A percentile compares a stretch with the other conserved stretches of the same genome.
Conservation (phyloP, 2,797 vertebrate species). For the Ctenochaetus hawaiiensis region DNA sequence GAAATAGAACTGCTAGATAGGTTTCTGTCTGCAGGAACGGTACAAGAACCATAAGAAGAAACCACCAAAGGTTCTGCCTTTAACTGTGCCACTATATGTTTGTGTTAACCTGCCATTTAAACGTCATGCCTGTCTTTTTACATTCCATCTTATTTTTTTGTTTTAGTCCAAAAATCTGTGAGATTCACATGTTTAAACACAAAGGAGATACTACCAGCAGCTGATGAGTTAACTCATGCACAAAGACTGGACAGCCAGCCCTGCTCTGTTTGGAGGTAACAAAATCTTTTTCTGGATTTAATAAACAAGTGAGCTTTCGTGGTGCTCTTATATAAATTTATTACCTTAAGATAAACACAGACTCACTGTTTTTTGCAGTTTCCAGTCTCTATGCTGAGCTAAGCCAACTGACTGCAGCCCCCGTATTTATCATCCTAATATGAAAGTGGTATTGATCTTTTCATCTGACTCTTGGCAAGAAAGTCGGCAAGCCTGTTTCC, state of each 20-base stretch:
- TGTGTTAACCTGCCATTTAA: neutral
- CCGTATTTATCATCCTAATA: neutral
- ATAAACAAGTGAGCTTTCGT: neutral
- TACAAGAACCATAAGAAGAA: neutral
- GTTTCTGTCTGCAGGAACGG: constrained; percentile 19
- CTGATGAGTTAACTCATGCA: neutral
- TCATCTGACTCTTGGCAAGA: neutral
- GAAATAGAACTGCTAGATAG: neutral
- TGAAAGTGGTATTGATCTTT: neutral
- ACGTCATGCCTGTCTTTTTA: neutral
- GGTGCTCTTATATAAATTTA: neutral
- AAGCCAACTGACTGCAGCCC: neutral
- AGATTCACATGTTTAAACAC: neutral
- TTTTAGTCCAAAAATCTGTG: neutral
- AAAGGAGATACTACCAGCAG: too few species aligned
- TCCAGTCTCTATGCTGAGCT: neutral
- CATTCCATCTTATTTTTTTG: neutral
- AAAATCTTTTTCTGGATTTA: too few species aligned
- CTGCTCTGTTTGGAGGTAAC: neutral
- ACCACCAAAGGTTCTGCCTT: neutral
- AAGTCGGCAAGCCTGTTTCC: neutral
- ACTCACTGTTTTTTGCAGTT: neutral
- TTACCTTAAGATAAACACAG: neutral
- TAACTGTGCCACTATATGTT: too few species aligned
- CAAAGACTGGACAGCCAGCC: neutral